Evolutionary conservation across 2,888 invertebrate species (phyloP).

Genomic region (Noctuana brunneofusca): DNA sequence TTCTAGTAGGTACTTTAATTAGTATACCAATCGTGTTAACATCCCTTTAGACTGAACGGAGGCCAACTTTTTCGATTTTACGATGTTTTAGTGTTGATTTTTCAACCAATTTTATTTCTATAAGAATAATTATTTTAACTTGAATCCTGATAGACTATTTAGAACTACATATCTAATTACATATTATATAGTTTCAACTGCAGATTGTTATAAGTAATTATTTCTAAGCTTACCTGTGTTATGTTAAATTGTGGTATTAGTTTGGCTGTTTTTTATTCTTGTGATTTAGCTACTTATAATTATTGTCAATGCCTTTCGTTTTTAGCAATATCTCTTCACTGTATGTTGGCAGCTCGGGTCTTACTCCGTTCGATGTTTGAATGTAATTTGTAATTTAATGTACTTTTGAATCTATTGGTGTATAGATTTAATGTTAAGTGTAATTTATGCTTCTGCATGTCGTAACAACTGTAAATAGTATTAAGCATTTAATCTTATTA

Average conservation of each 20-base stretch:
- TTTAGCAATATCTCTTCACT: not conserved
- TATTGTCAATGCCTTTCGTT: too few species aligned
- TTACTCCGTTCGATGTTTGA: conserved; percentile 7
- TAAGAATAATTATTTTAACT: conserved; percentile 6
- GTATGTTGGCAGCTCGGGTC: not conserved
- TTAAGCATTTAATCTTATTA: conserved; percentile 38
- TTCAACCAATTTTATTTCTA: conserved; percentile 18
- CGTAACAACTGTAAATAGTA: conserved; percentile 35
- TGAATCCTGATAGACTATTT: not conserved
- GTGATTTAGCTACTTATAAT: not conserved
- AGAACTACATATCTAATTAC: not conserved
- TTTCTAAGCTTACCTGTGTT: not conserved
- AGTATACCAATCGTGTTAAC: conserved; percentile 13
- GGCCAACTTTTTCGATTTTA: conserved; percentile 27
- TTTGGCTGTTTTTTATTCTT: not conserved
- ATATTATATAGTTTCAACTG: not conserved
- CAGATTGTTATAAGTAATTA: not conserved
- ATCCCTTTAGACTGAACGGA: conserved; percentile 25
- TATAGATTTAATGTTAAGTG: conserved; percentile 24
- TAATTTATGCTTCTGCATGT: conserved; percentile 27
- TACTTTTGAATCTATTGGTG: conserved; percentile 24
- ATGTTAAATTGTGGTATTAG: not conserved
- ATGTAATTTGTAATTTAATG: conserved; percentile 5
- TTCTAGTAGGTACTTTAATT: conserved; percentile 21
- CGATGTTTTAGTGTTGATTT: conserved; percentile 20